Conservation (phyloP, 2,797 vertebrate species). For the Denticeps clupeoides region DNA sequence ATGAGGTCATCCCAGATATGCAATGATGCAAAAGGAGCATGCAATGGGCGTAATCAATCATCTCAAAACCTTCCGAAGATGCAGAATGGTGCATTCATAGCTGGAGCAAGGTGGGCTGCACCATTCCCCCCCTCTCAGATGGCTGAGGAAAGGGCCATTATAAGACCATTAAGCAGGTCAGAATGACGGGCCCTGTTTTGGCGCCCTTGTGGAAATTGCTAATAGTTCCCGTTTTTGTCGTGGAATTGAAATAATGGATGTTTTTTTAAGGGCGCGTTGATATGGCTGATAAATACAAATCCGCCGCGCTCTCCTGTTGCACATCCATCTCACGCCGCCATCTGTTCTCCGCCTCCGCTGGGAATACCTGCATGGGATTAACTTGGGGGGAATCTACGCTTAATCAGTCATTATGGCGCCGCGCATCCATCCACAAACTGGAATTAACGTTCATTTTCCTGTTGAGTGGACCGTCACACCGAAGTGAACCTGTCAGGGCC, state of each 20-base stretch:
- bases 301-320: conserved; percentile 31
- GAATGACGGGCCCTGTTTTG: conserved; percentile 43
- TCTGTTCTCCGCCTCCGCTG: conserved; percentile 48
- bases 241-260: conserved; percentile 35
- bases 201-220: conserved; percentile 36
- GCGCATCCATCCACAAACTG: conserved; percentile 52
- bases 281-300: conserved; percentile 36
- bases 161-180: conserved; percentile 42
- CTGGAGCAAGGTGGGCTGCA: conserved; percentile 35
- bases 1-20: no score
- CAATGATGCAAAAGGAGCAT: no score
- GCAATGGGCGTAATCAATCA: no score
- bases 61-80: no score
- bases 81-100: no score
- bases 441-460: conserved; percentile 63
- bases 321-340: conserved; percentile 40
- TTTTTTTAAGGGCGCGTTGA: conserved; percentile 26
- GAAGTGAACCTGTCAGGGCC: conserved; percentile 24
- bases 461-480: conserved; percentile 55
- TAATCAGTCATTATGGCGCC: conserved; percentile 63
- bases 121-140: conserved; percentile 30
- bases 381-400: conserved; percentile 45
- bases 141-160: conserved; percentile 33
- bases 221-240: conserved; percentile 43
- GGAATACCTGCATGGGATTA: conserved; percentile 62